A percentile compares a stretch with the other conserved stretches of the same genome.
phyloP scores from a whole-genome alignment of 2,113 vertebrate genomes.

The Catharus fuscescens region DNA sequence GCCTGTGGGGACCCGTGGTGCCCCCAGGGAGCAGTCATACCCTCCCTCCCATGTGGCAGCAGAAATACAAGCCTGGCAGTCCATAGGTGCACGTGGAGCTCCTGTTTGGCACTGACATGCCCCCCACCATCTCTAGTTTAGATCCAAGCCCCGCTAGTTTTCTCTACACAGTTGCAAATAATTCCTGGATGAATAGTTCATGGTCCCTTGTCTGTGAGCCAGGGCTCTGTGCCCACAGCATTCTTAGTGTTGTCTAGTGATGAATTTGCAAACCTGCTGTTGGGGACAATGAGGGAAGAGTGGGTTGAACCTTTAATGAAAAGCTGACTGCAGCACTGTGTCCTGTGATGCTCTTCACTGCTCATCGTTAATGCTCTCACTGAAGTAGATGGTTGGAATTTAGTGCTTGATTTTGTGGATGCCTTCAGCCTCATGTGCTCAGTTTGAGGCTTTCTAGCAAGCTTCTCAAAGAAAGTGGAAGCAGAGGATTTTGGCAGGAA shows the following conservation, averaged over 20 bases:
- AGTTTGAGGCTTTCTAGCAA: background rate
- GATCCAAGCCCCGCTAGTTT: background rate
- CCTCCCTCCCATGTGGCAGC: rapidly evolving
- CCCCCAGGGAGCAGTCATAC: background rate
- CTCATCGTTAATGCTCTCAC: background rate
- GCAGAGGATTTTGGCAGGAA: background rate
- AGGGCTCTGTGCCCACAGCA: background rate
- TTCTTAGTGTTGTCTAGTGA: rapidly evolving
- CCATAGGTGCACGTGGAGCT: background rate
- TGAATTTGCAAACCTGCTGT: background rate
- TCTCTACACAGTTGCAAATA: background rate
- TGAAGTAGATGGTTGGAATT: background rate
- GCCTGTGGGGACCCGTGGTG: rapidly evolving
- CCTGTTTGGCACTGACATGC: background rate
- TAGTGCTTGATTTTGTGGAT: background rate
- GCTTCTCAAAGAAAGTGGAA: background rate
- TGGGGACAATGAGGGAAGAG: background rate
- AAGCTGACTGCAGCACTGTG: background rate
- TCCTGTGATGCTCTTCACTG: background rate
- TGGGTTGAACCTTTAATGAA: background rate
- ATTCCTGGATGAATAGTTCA: background rate
- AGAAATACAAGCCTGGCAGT: background rate
- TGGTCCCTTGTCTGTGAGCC: background rate
- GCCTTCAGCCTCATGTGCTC: background rate
- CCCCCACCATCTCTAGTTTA: background rate